Evolutionary conservation across 2,888 invertebrate species (phyloP), one percentile per base, ranked within the genome.

Genomic region (Agrotis clavis): DNA sequence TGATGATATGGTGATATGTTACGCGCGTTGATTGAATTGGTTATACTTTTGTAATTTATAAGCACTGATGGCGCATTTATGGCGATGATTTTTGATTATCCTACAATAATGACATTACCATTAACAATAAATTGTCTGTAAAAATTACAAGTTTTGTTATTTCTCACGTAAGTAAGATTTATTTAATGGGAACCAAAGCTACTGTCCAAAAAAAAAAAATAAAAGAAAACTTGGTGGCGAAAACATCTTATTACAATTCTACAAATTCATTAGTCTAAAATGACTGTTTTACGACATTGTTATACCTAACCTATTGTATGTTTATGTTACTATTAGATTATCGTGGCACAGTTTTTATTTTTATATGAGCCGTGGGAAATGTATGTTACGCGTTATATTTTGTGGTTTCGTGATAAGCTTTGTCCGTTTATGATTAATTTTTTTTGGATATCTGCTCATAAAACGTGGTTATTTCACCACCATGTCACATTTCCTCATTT

Each of bases 381-480:
- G 59, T 25, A 16, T 61, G 57, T 14, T 66, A 45, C 63, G 73
- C 62, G 51, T 53, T 64, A 64, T 25, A 67, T 79, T 69, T 79
- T 74, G 79, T 65, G 80, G 79, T 79, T 79, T 62, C 25, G 18
- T 53, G 80, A 79, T 79, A 79, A 79, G 75, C 51, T 54, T 45
- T 13, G 80, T 67, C 70, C 65, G 79, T 70, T 61, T 56, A 35
- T 57, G 51, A 79, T 74, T 79, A 74, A 60, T 21, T 53, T 35
- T 63, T 25, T 74, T 21, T 35, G 21, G 3, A 53, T 69, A 67
- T 61, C 14, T 51, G 7, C 16, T 35, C 21, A 50, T 25, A 16
- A 25, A 57, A 69, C 30, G 56, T 67, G 7, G 19, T 18, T 68
- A 47, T 21, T 53, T 11, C 14, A 45, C 2, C 30, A 54, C 14